phyloP scores from a whole-genome alignment of 92 coral and sea anemone genomes.

The Epizoanthus illoricatus region DNA sequence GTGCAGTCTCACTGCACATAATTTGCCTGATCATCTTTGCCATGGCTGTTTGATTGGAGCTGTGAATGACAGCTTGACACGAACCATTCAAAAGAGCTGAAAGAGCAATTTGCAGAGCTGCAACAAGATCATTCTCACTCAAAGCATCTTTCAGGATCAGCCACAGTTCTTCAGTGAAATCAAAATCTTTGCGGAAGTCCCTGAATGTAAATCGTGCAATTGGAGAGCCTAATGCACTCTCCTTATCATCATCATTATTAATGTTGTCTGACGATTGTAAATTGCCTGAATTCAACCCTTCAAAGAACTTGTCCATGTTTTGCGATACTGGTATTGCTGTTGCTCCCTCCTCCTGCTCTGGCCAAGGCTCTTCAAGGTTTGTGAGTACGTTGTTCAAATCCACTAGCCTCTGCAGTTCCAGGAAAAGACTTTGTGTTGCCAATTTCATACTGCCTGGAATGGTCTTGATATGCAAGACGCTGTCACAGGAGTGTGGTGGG shows the following conservation, averaged over 20 bases:
- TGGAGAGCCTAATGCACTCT: conserved; percentile 50
- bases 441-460: conserved; percentile 82
- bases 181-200: conserved; percentile 87
- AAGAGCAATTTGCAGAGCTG: conserved; percentile 61
- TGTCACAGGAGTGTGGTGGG: conserved; percentile 87
- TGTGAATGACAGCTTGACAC: conserved; percentile 83
- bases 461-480: conserved; percentile 80
- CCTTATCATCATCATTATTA: conserved; percentile 49
- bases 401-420: conserved; percentile 62
- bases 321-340: conserved; percentile 37
- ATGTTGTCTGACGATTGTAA: conserved; percentile 44
- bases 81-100: conserved; percentile 71
- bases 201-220: conserved; percentile 58
- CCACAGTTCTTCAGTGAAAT: conserved; percentile 92
- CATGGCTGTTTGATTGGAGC: conserved; percentile 76
- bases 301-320: conserved; percentile 70
- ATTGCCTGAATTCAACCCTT: conserved; percentile 64
- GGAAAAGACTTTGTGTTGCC: conserved; percentile 54
- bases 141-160: conserved; percentile 78
- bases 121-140: conserved; percentile 60
- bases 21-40: conserved; percentile 76
- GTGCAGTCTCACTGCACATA: conserved; percentile 73
- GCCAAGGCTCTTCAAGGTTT: conserved; percentile 57
- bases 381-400: conserved; percentile 45
- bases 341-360: conserved; percentile 42